Evolutionary conservation across 2,888 invertebrate species (phyloP), one percentile per base, ranked within the genome.

Genomic region (Temnothorax rugatulus): DNA sequence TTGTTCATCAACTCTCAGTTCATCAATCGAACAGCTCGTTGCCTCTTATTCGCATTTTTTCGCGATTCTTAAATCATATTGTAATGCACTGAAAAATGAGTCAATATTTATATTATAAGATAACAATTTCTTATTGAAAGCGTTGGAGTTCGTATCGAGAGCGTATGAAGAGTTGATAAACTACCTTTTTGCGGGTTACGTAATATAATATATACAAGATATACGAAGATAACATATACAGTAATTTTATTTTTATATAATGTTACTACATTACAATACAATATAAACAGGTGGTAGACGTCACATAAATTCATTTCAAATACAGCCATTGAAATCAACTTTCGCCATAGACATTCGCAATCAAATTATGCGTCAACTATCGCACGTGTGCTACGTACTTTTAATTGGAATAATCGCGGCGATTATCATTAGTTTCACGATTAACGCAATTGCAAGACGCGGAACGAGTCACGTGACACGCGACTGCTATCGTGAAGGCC

Each of bases 241-340:
- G 59, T 73, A 34, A 47, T 71, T 81, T 81, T 81, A 81, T 81
- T 81, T 77, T 54, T 77, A 77, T 81, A 81, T 73, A 79, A 79
- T 57, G 8, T 81, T 38, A 79, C 54, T 71, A 59, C 73, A 73
- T 73, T 81, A 81, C 71, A 71, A 71, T 81, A 73, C 18, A 38
- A 73, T 59, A 76, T 68, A 68, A 81, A 81, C 79, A 81, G 71
- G 47, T 73, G 73, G 47, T 79, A 71, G 57, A 79, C 25, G 73
- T 81, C 59, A 81, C 79, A 61, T 73, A 81, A 81, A 81, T 81
- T 73, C 25, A 59, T 61, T 81, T 81, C 25, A 59, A 81, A 73
- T 81, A 81, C 73, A 81, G 59, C 73, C 79, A 61, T 47, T 81
- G 47, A 81, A 81, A 81, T 81, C 47, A 81, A 81, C 47, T 59